Evolutionary conservation across 2,888 invertebrate genomes (phyloP), one percentile per base, ranked within the genome.

Genomic region (Catocala nupta): DNA sequence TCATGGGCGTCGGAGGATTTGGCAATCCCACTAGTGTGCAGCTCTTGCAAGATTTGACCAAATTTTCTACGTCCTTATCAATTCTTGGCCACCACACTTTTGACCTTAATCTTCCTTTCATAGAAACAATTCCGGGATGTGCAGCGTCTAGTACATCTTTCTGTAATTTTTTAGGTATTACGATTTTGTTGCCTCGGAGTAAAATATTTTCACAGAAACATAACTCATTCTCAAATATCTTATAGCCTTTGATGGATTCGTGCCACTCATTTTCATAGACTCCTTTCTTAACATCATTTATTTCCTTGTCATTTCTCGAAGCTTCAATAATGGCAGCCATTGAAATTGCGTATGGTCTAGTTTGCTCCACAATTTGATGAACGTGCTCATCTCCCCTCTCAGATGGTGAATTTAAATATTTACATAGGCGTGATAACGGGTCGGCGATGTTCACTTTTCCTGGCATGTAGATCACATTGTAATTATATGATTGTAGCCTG

Each of bases 391-490:
- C 12, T 6, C 49, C 36, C 8, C 36, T 8, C 36, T 36, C 8
- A 36, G 36, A 36, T 36, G 8, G 36, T 36, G 36, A 8, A 6
- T 36, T 36, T 9, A 42, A 42, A 7, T 9, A 4, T 42, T 42
- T 9, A 45, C 69, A 66, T 0, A 75, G 9, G 44, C 73, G 45
- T 9, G 71, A 69, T 9, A 73, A 50, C 0, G 62, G 49, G 16
- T 74, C 70, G 0, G 77, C 71, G 1, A 75, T 77, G n/a, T 77
- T 77, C 0, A 16, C 53, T 48, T 76, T 76, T 4, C 75, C 76
- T 0, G 72, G 65, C 1, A 25, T 16, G 13, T 73, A 73, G 7
- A 57, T 50, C 0, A 77, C 43, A n/a, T n/a, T n/a, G n/a, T n/a
- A n/a, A n/a, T n/a, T n/a, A n/a, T n/a, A n/a, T n/a, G n/a, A n/a